These are phyloP conservation scores for Felis catus DNA, from an alignment of 2,113 vertebrate genomes.

Conservation along the genomic window F.catus_Fca126_mat1.0 CM031415.1:128226001-128226500, in stretches of 20 bases:
- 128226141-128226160: constrained; percentile 3
- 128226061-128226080: background rate
- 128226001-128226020: background rate
- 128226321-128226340: background rate
- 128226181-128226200: background rate
- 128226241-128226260: background rate
- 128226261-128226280: background rate
- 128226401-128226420: background rate
- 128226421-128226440: background rate
- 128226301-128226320: background rate
- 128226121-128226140: background rate
- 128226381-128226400: background rate
- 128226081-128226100: background rate
- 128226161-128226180: background rate
- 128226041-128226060: background rate
- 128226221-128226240: background rate
- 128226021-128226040: background rate
- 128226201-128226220: background rate
- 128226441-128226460: background rate
- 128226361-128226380: background rate
- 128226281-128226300: background rate
- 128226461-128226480: background rate
- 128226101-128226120: background rate
- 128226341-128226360: background rate
- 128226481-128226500: background rate